These are phyloP conservation scores for Tupaia tana DNA, from an alignment of 2,113 vertebrate genomes.

Conservation along the genomic window DNA sequence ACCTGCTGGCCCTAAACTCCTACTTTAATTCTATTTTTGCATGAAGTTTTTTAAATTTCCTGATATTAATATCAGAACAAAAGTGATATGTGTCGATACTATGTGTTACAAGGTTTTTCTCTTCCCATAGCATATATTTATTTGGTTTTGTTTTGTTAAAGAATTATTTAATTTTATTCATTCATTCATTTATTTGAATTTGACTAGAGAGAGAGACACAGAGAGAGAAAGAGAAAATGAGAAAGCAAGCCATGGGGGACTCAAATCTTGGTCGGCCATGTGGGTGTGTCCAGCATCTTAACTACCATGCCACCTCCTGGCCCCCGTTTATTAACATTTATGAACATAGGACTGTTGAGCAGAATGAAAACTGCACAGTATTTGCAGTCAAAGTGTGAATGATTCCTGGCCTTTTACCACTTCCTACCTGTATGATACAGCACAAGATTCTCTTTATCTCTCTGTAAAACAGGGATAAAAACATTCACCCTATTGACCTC, in stretches of 20 bases:
- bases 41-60: too few relatives aligned
- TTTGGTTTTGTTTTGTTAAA: not conserved
- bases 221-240: too few relatives aligned
- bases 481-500: not conserved
- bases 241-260: too few relatives aligned
- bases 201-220: too few relatives aligned
- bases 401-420: not conserved
- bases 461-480: not conserved
- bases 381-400: not conserved
- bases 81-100: not conserved
- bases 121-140: not conserved
- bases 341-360: not conserved
- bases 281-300: too few relatives aligned
- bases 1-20: too few relatives aligned
- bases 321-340: not conserved
- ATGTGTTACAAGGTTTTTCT: not conserved
- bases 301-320: too few relatives aligned
- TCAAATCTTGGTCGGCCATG: too few relatives aligned
- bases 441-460: not conserved
- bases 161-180: too few relatives aligned
- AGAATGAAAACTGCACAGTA: not conserved
- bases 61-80: not conserved
- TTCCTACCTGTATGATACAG: not conserved
- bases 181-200: too few relatives aligned
- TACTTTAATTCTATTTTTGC: too few relatives aligned